Base-by-base conservation (phyloP, 2,113 vertebrate genomes). In the Megalops atlanticus region DNA sequence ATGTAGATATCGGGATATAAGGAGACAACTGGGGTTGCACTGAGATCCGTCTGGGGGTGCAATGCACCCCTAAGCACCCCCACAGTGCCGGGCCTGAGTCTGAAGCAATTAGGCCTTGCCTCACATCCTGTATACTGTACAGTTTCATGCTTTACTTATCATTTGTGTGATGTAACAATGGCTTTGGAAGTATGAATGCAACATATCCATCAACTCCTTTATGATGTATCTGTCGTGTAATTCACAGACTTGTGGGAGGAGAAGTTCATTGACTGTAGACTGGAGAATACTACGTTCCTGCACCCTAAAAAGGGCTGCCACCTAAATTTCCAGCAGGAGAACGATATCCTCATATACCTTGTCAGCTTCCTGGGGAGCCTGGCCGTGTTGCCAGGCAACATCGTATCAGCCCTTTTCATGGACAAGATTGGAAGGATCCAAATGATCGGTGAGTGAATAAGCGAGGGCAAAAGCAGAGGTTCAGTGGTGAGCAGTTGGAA, bases 341-440 rank as follows among this genome's bases (percentile, higher is more conserved):
- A 98, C 0, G 98, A 98, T 89, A 96, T 98, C 4, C 88, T 99
- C 49, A 96, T 98, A 88, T 99, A 99, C 91, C 88, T 99, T n/a
- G 98, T 99, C 91, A 97, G 96, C 93, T 99, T 99, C 87, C 93
- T 99, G 72, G 97, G 98, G 35, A 98, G 96, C 71, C 91, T 99
- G 79, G 96, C 98, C 0, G 97, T 98, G 81, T 86, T 99, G 84
- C 98, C 98, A 0, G 98, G 98, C 74, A 99, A 98, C 89, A 99
- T 99, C 88, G 87, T 99, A 84, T 98, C 98, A 12, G 97, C 97
- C 0, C 80, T 99, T 80, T 95, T 99, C 83, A 98, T 99, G 97
- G 98, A 99, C 84, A 97, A 97, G 85, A 91, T 98, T 0, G 98
- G 98, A 85, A 92, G 98, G 84, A 95, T 98, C 88, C 94, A 94